A percentile compares a stretch with the other conserved stretches of the same genome.
phyloP scores from a whole-genome alignment of 2,888 invertebrate genomes.

The Hedya salicella region DNA sequence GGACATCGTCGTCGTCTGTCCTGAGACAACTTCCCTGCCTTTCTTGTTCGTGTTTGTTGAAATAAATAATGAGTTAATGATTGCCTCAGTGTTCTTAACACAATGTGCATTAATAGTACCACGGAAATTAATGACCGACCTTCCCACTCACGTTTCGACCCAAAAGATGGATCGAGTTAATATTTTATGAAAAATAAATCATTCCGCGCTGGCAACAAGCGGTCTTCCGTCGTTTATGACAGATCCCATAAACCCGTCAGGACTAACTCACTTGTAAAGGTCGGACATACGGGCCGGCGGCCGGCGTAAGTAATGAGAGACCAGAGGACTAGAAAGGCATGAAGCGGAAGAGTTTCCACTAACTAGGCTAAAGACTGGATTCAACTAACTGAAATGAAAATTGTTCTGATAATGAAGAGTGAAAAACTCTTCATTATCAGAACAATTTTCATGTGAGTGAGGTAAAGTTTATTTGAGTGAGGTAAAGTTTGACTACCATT shows the following conservation, averaged over 20 bases:
- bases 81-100: too few species aligned
- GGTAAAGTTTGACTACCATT: too few species aligned
- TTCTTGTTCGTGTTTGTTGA: too few species aligned
- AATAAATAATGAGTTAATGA: too few species aligned
- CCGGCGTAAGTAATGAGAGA: background rate
- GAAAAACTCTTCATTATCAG: too few species aligned
- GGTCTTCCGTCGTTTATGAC: slow-evolving; percentile 56
- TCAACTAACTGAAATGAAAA: background rate
- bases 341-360: slow-evolving; percentile 1
- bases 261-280: slow-evolving; percentile 65
- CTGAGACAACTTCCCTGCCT: too few species aligned
- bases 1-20: too few species aligned
- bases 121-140: background rate
- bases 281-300: slow-evolving; percentile 53
- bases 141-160: slow-evolving; percentile 6
- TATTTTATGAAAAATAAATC: slow-evolving; percentile 42
- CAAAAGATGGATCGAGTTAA: slow-evolving; percentile 35
- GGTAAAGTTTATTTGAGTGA: too few species aligned
- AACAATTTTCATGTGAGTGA: background rate
- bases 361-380: background rate
- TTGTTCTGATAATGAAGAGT: background rate
- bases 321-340: slow-evolving; percentile 5
- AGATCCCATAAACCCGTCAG: slow-evolving; percentile 68
- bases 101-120: background rate
- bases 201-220: slow-evolving; percentile 21